A percentile compares a stretch with the other conserved stretches of the same genome.
Evolutionary conservation across 2,113 vertebrate species (phyloP).

Genomic region (Pardalotus punctatus): DNA sequence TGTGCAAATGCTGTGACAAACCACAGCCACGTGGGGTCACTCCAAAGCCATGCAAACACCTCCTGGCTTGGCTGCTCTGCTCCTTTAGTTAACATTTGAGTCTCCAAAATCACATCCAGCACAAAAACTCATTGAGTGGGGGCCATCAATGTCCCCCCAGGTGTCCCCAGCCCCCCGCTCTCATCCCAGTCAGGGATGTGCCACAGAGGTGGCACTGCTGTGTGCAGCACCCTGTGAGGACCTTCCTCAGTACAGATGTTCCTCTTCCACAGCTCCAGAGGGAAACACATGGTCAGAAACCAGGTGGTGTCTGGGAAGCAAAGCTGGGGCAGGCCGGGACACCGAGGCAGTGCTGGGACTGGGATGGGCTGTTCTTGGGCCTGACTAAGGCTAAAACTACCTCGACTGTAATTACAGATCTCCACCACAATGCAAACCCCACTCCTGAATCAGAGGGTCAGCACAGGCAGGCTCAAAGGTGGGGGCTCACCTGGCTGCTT

Average conservation of each 20-base stretch:
- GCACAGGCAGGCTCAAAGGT: rapidly evolving
- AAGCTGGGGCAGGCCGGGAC: background rate
- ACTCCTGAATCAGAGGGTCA: background rate
- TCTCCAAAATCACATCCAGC: background rate
- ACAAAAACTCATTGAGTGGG: background rate
- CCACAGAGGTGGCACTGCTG: background rate
- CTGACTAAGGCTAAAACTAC: background rate
- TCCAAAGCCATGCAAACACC: background rate
- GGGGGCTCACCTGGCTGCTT: slow-evolving; percentile 69
- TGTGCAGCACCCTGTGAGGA: background rate
- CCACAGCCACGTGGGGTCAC: slow-evolving; percentile 36
- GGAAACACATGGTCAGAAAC: background rate
- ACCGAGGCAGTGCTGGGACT: background rate
- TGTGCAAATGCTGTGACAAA: background rate
- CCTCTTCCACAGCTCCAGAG: background rate
- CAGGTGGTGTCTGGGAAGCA: background rate
- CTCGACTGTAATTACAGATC: background rate
- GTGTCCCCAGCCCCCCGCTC: background rate
- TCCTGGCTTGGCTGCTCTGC: background rate
- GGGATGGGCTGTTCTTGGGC: background rate
- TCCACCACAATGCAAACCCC: background rate
- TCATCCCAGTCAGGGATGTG: background rate
- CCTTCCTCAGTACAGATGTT: background rate
- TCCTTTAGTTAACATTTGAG: background rate
- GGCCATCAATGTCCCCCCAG: background rate